Evolutionary conservation across 1,140 invertebrate species (phyloP), one percentile per base, ranked within the genome.

Genomic region (Drosophila tani): DNA sequence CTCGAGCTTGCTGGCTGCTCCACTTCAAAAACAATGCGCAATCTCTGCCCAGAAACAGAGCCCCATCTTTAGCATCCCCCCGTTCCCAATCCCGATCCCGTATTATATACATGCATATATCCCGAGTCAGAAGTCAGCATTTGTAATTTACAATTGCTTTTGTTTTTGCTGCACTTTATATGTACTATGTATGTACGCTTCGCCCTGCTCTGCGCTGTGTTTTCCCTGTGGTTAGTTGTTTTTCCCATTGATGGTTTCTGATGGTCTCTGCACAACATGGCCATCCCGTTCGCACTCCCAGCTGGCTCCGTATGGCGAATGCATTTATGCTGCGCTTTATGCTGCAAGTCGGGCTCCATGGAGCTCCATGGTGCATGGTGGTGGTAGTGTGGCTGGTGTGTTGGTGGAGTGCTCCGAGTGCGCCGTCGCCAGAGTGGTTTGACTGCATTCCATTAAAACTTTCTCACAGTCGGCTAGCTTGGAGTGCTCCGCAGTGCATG

Each of bases 401-500:
- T 17, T 62, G 40, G 63, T 38, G 35, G 17, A 65, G 58, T 67
- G 50, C 69, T 56, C 51, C 53, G 69, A 73, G 69, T 90, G 85
- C 78, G 62, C 83, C 69, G 75, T 74, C 57, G 73, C 79, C 57
- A 56, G 55, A 90, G 83, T 79, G 73, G 91, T 91, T 91, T 86
- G 91, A 92, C 91, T 82, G 90, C 91, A 92, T 92, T 92, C 91
- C 91, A 92, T 91, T 86, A 90, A 92, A 92, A 92, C 91, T 92
- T 92, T 92, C 91, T 92, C 91, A 92, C 91, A 92, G 91, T 92
- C 81, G 70, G 63, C 80, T 75, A 59, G 69, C 70, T 69, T 21
- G 47, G 35, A 65, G 71, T 64, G 78, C 55, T 69, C 59, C 49
- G 57, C 76, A 73, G 75, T 57, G 81, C 81, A 70, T 83, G 81